Conservation (phyloP, 2,113 vertebrate species). For the Arothron firmamentum region DNA sequence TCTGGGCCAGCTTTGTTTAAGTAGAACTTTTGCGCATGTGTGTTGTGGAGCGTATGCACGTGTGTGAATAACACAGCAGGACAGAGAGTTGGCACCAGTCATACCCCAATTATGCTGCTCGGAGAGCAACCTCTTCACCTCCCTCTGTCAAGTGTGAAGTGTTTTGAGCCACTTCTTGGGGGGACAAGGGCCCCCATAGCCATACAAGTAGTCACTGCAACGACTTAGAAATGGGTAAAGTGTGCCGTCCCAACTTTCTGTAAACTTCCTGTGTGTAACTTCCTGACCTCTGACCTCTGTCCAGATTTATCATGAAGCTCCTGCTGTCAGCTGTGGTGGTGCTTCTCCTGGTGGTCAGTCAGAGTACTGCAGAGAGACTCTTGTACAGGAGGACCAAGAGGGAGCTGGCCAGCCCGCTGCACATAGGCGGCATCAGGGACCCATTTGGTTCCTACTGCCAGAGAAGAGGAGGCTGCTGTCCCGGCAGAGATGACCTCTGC, state of each 20-base stretch:
- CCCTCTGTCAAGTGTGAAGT: constrained; percentile 14
- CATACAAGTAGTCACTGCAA: background rate
- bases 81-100: constrained; percentile 26
- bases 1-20: constrained; percentile 26
- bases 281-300: constrained; percentile 1
- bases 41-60: constrained; percentile 10
- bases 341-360: constrained; percentile 67
- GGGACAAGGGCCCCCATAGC: background rate
- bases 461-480: constrained; percentile 84
- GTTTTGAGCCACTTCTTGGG: constrained; percentile 4
- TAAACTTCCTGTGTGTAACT: background rate
- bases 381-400: constrained; percentile 55
- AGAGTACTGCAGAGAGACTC: constrained; percentile 42
- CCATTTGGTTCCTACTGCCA: constrained; percentile 85
- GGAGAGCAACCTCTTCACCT: constrained; percentile 12
- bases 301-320: constrained; percentile 66
- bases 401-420: constrained; percentile 80
- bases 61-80: constrained; percentile 12
- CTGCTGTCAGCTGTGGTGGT: constrained; percentile 41
- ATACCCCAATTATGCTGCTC: constrained; percentile 30
- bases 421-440: constrained; percentile 84
- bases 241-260: background rate
- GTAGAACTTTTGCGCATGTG: constrained; percentile 6
- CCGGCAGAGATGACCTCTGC: constrained; percentile 83
- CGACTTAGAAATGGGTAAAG: background rate